phyloP scores from a whole-genome alignment of 2,888 invertebrate species.

The Nomada fabriciana region DNA sequence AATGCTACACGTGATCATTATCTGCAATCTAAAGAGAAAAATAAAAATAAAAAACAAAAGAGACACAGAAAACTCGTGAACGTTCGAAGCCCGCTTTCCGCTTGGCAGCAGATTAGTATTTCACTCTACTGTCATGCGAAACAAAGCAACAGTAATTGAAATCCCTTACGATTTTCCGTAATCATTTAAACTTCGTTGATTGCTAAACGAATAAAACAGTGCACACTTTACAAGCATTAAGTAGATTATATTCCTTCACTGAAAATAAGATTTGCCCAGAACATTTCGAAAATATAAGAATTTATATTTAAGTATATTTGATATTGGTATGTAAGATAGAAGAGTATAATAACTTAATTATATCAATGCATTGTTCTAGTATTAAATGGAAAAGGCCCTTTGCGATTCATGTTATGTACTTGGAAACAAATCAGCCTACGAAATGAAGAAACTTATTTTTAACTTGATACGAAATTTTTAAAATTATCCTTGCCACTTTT shows the following conservation, averaged over 20 bases:
- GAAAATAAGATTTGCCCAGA: background rate
- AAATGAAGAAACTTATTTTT: too few species aligned
- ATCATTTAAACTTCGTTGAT: background rate
- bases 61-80: conserved; percentile 17
- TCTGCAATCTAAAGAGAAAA: conserved; percentile 20
- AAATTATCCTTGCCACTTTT: background rate
- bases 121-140: background rate
- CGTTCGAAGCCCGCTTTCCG: background rate
- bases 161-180: background rate
- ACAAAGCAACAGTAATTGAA: background rate
- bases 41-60: conserved; percentile 1
- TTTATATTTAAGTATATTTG: too few species aligned
- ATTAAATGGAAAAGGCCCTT: too few species aligned
- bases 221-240: background rate
- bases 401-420: too few species aligned
- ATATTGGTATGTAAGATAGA: too few species aligned
- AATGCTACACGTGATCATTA: conserved; percentile 40
- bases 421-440: too few species aligned
- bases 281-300: too few species aligned
- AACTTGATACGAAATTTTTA: background rate
- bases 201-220: background rate
- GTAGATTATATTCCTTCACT: background rate
- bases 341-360: too few species aligned
- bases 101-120: background rate
- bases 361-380: too few species aligned